Evolutionary conservation across 2,888 invertebrate species (phyloP), one percentile per base, ranked within the genome.

Genomic region (Euplexia lucipara): DNA sequence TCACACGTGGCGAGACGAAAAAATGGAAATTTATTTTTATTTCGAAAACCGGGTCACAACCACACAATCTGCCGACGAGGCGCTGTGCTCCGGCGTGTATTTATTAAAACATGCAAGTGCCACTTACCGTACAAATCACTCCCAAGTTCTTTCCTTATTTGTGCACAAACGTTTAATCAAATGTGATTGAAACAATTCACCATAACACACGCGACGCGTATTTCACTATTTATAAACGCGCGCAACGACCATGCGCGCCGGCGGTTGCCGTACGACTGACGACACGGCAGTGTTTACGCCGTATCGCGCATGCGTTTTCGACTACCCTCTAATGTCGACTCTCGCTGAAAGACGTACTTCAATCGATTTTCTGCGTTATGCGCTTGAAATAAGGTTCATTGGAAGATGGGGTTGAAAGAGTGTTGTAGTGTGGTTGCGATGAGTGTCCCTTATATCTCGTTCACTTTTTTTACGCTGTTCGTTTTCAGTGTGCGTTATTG

Each of bases 211-310:
- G 90, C 92, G 90, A 79, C 83, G 85, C 83, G 85, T 73, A 44
- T 51, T 35, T 45, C 67, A 57, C 70, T 61, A 53, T 39, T 67
- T 66, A 65, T 60, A 66, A 54, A 45, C 58, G 51, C 63, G 64
- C 79, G 73, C 73, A 59, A 75, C 72, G 78, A 84, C 81, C 79
- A 65, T 67, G 70, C 84, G 82, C 88, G 84, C 84, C 88, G 86
- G 70, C 82, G 75, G 83, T 75, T 88, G 89, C 85, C 89, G 84
- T 84, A 85, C 86, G 84, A 92, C 92, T 92, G 88, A 82, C 82
- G 81, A 78, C 75, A 77, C 66, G 84, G 84, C 87, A 80, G 84
- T 93, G 93, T 94, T 93, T 93, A 93, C 92, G 88, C 84, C 87
- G 79, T 67, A 59, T 35, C 83, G 83, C 92, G 92, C 94, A 90